Evolutionary conservation across 2,888 invertebrate genomes (phyloP), one percentile per base, ranked within the genome.

Genomic region (Malthinus flaveolus): DNA sequence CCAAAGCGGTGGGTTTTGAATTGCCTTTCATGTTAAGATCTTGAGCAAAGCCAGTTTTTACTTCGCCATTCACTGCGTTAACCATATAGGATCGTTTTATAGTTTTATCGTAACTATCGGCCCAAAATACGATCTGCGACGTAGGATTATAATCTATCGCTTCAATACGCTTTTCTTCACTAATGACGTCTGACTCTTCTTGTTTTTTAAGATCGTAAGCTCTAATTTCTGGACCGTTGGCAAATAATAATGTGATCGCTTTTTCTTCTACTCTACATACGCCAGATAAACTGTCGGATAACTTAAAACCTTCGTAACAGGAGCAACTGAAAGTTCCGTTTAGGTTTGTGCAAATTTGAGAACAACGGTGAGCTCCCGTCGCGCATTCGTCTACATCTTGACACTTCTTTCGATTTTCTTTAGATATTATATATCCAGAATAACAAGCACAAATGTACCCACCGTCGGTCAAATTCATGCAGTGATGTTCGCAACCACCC

Each of bases 371-470:
- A 15, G 84, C 84, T 55, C 92, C 90, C 12, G 86, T 85, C 0
- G 84, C 81, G 74, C 97, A 97, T 79, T 97, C 97, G 78, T 97
- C 89, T 10, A 96, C 85, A 76, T 97, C 97, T 63, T 87, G 81
- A 74, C 95, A 95, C 62, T 86, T 85, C 79, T 95, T 95, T 61
- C 88, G 85, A 76, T 94, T 93, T 3, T 85, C 85, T 36, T 85
- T 82, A 1, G 91, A 86, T 58, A 91, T 90, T 68, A 93, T 91
- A 79, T 89, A 95, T 23, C 95, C 95, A 9, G 87, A 84, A 78
- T 88, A 90, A 78, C 97, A 97, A 34, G 90, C 87, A 77, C 97
- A 97, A 71, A 95, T 91, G 79, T 93, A 96, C 1, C 95, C 95
- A 35, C 85, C 85, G 49, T 85, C 85, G 0, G 90, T 89, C 31